These are phyloP conservation scores for Philotrypesis tridentata DNA, from an alignment of 1,140 invertebrate species.

Conservation along the genomic window DNA sequence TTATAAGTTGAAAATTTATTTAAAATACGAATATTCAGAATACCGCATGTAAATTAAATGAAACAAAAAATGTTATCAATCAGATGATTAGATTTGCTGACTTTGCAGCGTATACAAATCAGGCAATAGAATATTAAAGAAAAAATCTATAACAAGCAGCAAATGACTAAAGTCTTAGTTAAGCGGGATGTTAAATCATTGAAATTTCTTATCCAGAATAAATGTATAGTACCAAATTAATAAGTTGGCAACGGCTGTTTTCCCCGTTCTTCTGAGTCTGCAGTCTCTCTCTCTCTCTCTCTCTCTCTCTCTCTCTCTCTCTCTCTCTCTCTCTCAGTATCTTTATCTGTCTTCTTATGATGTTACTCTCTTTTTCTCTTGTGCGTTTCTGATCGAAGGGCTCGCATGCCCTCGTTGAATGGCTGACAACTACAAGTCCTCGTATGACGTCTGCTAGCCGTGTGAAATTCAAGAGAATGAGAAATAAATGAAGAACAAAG, in stretches of 20 bases:
- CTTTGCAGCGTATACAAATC: not conserved
- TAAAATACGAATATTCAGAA: not conserved
- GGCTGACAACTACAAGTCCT: constrained; percentile 38
- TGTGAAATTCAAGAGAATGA: constrained; percentile 7
- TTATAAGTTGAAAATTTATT: not conserved
- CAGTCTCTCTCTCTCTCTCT: constrained; percentile 25
- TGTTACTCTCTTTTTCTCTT: not conserved
- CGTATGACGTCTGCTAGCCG: not conserved
- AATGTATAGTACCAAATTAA: constrained; percentile 42
- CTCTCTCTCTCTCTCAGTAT: not conserved
- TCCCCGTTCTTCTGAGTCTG: constrained; percentile 9
- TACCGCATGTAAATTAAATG: not conserved
- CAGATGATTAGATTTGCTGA: not conserved
- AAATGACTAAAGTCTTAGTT: not conserved
- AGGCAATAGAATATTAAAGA: not conserved
- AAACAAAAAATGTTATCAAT: not conserved
- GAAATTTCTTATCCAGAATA: constrained; percentile 39
- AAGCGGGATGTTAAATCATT: constrained; percentile 41
- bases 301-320: not conserved
- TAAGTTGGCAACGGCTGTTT: constrained; percentile 41
- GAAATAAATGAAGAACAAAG: constrained; percentile 11
- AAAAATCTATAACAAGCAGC: not conserved
- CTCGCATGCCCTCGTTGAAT: constrained; percentile 3
- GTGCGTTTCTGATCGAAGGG: not conserved
- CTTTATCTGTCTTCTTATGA: too few species aligned